phyloP scores from a whole-genome alignment of 1,140 invertebrate genomes.

The Ceratoteleas bidentatus region DNA sequence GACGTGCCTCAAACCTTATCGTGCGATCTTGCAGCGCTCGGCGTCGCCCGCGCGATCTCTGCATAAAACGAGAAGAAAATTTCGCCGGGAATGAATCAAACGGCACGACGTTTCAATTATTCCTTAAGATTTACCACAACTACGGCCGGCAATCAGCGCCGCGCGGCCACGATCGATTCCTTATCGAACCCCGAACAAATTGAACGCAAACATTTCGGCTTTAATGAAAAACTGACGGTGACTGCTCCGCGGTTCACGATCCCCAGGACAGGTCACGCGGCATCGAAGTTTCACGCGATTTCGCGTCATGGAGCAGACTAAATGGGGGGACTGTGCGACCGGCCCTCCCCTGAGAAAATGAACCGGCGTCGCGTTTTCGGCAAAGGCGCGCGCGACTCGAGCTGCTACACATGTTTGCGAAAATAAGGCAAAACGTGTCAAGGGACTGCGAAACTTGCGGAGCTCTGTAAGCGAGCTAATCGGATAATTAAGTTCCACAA shows the following conservation, averaged over 20 bases:
- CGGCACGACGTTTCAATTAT: constrained; percentile 66
- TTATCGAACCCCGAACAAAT: constrained; percentile 43
- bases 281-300: constrained; percentile 40
- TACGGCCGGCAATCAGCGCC: constrained; percentile 23
- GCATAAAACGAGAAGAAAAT: constrained; percentile 66
- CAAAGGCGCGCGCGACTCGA: too few relatives aligned
- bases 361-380: too few relatives aligned
- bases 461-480: too few relatives aligned
- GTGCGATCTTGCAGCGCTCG: constrained; percentile 70
- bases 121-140: constrained; percentile 57
- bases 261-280: background rate
- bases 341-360: constrained; percentile 52
- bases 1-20: constrained; percentile 80
- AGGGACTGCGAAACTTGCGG: too few relatives aligned
- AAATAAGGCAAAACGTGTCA: too few relatives aligned
- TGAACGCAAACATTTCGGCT: constrained; percentile 35
- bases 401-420: too few relatives aligned
- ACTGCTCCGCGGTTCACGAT: too few relatives aligned
- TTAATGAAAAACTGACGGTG: constrained; percentile 26
- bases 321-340: constrained; percentile 26
- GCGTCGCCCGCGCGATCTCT: constrained; percentile 46
- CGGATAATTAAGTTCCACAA: too few relatives aligned
- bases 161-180: constrained; percentile 18
- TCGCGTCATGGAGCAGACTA: constrained; percentile 2
- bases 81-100: constrained; percentile 65